Evolutionary conservation across 2,113 vertebrate genomes (phyloP).

Genomic region (Callocephalon fimbriatum): DNA sequence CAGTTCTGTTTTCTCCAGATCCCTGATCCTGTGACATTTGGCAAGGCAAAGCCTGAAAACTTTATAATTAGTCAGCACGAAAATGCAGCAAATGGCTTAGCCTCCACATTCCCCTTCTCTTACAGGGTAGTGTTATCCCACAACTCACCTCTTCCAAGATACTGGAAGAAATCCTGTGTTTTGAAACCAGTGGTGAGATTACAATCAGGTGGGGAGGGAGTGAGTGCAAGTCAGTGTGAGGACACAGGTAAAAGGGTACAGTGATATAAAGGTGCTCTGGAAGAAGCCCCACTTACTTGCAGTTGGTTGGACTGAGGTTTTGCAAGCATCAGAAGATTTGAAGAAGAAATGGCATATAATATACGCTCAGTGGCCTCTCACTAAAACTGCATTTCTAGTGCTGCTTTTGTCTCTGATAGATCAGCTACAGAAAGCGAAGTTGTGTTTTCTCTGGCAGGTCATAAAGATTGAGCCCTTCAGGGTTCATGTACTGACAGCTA

Average conservation of each 20-base stretch:
- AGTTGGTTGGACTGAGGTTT: not conserved
- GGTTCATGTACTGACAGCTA: not conserved
- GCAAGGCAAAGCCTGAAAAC: conserved; percentile 4
- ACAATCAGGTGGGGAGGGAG: not conserved
- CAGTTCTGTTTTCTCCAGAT: not conserved
- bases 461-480: not conserved
- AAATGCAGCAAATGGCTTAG: not conserved
- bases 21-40: conserved; percentile 32
- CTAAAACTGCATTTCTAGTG: not conserved
- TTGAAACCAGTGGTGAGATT: not conserved
- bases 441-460: not conserved
- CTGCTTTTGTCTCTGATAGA: not conserved
- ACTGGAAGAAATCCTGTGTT: not conserved
- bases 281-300: not conserved
- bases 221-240: not conserved
- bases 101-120: not conserved
- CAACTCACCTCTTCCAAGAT: not conserved
- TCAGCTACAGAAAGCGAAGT: not conserved
- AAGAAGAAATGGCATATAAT: not conserved
- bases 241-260: not conserved
- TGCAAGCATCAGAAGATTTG: not conserved
- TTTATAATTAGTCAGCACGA: conserved; percentile 7
- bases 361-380: not conserved
- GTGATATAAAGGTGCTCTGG: not conserved
- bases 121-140: not conserved